These are phyloP conservation scores for Tylochromis polylepis DNA, from an alignment of 2,113 vertebrate species.

Conservation along the genomic window DNA sequence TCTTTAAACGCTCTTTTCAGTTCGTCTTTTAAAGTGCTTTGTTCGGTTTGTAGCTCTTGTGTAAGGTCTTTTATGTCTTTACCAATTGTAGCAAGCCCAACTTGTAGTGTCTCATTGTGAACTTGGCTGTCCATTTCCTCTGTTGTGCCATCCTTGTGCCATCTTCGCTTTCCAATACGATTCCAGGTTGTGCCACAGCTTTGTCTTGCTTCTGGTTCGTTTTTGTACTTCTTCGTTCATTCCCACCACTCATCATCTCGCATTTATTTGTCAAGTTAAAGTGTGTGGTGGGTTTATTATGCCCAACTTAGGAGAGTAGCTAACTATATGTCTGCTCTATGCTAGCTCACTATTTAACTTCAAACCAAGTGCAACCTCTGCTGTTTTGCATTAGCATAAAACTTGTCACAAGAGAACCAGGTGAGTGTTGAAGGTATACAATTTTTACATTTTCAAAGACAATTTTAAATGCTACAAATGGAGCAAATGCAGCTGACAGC, in stretches of 20 bases:
- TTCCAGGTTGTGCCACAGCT: not conserved
- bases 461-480: not conserved
- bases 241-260: not conserved
- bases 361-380: not conserved
- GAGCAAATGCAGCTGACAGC: not conserved
- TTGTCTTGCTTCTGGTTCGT: not conserved
- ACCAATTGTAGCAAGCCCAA: not conserved
- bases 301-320: not conserved
- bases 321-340: not conserved
- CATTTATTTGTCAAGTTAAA: not conserved
- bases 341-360: not conserved
- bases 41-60: not conserved
- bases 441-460: not conserved
- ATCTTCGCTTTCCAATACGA: rapidly evolving
- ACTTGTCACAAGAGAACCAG: not conserved
- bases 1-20: not conserved
- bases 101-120: rapidly evolving
- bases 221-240: not conserved
- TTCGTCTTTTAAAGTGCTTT: not conserved
- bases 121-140: not conserved
- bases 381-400: not conserved
- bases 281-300: not conserved
- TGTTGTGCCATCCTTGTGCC: not conserved
- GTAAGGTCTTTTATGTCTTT: not conserved
- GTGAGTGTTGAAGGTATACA: not conserved